A percentile compares a stretch with the other conserved stretches of the same genome.
Evolutionary conservation across 2,888 invertebrate genomes (phyloP).

Genomic region (Fragum sueziense): DNA sequence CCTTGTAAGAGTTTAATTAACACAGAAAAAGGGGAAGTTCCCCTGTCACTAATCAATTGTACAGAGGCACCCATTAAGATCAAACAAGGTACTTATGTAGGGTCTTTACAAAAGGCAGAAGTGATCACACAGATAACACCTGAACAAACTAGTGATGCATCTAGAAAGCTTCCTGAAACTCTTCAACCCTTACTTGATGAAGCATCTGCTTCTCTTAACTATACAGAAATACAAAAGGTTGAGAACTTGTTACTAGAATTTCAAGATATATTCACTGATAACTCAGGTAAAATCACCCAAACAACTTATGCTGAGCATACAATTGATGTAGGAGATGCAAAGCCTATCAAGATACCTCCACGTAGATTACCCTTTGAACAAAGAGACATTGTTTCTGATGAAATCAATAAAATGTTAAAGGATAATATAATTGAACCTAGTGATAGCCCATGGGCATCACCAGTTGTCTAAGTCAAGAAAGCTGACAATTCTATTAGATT

Average conservation of each 20-base stretch:
- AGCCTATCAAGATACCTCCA: neutral
- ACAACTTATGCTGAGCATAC: constrained; percentile 12
- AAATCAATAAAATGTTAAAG: neutral
- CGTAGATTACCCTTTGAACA: constrained; percentile 4
- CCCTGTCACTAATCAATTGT: too few relatives aligned
- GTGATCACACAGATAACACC: neutral
- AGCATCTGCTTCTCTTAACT: neutral
- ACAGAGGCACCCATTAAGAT: neutral
- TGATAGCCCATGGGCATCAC: constrained; percentile 1
- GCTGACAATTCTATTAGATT: constrained; percentile 1
- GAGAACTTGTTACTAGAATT: neutral
- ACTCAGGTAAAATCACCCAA: neutral
- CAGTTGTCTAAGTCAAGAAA: neutral
- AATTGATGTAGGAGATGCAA: constrained; percentile 5
- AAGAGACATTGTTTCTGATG: neutral
- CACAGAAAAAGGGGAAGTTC: neutral
- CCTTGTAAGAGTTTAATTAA: neutral
- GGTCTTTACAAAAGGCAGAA: neutral
- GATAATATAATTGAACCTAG: neutral
- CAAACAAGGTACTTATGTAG: neutral
- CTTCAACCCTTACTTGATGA: constrained; percentile 12
- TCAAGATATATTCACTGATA: neutral
- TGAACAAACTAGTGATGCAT: neutral
- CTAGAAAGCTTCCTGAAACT: neutral
- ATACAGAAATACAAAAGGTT: neutral